Conservation (phyloP, 2,888 invertebrate genomes). For the Euspilapteryx auroguttella region DNA sequence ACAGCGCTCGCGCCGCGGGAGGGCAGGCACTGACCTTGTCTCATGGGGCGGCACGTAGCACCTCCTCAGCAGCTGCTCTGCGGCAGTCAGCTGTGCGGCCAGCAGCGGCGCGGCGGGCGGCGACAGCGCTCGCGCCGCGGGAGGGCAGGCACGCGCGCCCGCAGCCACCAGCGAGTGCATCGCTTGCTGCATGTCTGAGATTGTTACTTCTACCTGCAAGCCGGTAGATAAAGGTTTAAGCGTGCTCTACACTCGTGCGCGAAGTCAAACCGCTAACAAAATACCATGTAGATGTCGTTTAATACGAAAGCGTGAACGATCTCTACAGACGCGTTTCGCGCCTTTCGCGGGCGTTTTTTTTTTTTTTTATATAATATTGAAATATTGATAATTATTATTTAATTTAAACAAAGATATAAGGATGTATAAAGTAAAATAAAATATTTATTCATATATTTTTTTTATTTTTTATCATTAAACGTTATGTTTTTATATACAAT, state of each 20-base stretch:
- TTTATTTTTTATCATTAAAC: too few relatives aligned
- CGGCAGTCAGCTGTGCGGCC: slow-evolving; percentile 22
- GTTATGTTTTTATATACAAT: too few relatives aligned
- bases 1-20: slow-evolving; percentile 24
- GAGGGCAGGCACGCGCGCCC: slow-evolving; percentile 31
- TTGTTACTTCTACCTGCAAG: slow-evolving; percentile 35
- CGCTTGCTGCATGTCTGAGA: slow-evolving; percentile 28
- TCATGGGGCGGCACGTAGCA: slow-evolving; percentile 8
- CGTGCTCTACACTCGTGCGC: too few relatives aligned
- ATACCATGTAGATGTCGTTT: too few relatives aligned
- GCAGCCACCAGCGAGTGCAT: slow-evolving; percentile 38
- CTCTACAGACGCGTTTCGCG: too few relatives aligned
- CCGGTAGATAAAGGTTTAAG: slow-evolving; percentile 9
- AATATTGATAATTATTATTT: background rate
- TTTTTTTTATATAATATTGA: too few relatives aligned
- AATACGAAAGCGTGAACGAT: too few relatives aligned
- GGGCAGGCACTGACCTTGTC: background rate
- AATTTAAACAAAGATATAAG: background rate
- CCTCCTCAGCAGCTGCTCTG: slow-evolving; percentile 15
- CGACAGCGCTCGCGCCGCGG: slow-evolving; percentile 25
- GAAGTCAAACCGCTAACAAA: too few relatives aligned
- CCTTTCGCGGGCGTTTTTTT: too few relatives aligned
- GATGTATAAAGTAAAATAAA: too few relatives aligned
- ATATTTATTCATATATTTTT: too few relatives aligned
- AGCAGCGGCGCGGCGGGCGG: slow-evolving; percentile 22